These are phyloP conservation scores for Geotrupes spiniger DNA, from an alignment of 2,888 invertebrate species.

Conservation along the genomic window DNA sequence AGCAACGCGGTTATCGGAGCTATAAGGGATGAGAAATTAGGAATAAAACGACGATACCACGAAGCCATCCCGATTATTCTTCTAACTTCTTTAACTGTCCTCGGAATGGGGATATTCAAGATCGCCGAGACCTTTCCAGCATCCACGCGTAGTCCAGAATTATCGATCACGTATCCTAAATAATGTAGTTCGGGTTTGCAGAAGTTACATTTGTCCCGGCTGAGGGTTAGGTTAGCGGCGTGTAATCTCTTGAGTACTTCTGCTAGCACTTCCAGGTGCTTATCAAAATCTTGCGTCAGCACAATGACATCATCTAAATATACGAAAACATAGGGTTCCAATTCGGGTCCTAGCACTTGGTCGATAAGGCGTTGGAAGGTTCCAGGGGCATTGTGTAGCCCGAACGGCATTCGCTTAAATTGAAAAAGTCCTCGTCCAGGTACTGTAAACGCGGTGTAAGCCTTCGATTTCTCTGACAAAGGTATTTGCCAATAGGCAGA, in stretches of 20 bases:
- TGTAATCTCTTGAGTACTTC: conserved; percentile 22
- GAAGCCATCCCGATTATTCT: conserved; percentile 35
- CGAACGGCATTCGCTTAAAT: conserved; percentile 31
- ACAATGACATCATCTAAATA: neutral
- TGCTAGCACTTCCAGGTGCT: conserved; percentile 22
- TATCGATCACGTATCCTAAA: conserved; percentile 35
- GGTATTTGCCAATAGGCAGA: conserved; percentile 36
- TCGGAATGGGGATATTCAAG: conserved; percentile 30
- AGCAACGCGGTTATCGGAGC: conserved; percentile 16
- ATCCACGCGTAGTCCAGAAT: conserved; percentile 26
- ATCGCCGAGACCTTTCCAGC: conserved; percentile 26
- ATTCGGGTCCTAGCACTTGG: conserved; percentile 4
- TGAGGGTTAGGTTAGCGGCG: conserved; percentile 29
- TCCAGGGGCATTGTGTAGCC: conserved; percentile 31
- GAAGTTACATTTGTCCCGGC: conserved; percentile 29
- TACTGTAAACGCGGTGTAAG: conserved; percentile 25
- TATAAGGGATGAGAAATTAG: conserved; percentile 17
- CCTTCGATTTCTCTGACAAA: conserved; percentile 12
- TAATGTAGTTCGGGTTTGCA: conserved; percentile 27
- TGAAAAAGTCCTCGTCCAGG: conserved; percentile 15
- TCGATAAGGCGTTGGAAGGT: conserved; percentile 12
- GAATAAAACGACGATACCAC: conserved; percentile 35
- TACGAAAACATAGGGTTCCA: too few species aligned
- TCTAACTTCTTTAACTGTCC: conserved; percentile 24
- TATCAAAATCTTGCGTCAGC: conserved; percentile 20